Conservation (phyloP, 2,797 vertebrate species). For the Balearica regulorum region DNA sequence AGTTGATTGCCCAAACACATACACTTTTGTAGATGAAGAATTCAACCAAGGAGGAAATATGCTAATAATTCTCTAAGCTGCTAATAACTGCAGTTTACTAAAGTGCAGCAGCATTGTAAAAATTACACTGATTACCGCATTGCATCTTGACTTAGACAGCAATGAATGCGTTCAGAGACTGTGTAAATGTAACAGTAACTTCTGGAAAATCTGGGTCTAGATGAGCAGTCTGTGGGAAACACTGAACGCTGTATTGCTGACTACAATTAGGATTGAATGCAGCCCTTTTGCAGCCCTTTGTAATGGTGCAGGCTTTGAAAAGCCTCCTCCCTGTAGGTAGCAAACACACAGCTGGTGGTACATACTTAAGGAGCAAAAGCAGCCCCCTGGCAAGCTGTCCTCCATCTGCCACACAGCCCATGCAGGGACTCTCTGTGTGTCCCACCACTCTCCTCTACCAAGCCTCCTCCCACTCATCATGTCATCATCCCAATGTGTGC, state of each 20-base stretch:
- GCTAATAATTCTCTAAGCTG: conserved; percentile 38
- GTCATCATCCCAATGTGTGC: rapidly evolving
- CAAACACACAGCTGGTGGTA: not conserved
- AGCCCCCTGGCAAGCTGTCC: not conserved
- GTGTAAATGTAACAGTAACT: not conserved
- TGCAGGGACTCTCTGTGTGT: not conserved
- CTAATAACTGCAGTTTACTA: conserved; percentile 26
- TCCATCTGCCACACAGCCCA: not conserved
- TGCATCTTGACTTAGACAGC: conserved; percentile 2
- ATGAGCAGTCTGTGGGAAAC: not conserved
- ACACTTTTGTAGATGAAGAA: conserved; percentile 50
- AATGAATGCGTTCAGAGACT: not conserved
- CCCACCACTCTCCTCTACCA: not conserved
- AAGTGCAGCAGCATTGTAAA: conserved; percentile 13
- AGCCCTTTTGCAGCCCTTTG: not conserved
- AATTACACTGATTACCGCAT: not conserved
- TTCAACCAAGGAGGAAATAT: conserved; percentile 42
- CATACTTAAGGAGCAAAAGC: not conserved
- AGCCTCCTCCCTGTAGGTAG: not conserved
- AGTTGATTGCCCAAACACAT: conserved; percentile 30
- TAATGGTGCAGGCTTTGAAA: not conserved
- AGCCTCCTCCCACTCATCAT: not conserved
- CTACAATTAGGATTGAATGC: not conserved
- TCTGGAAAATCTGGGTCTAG: not conserved
- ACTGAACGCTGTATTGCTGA: not conserved